Percentiles rank a stretch among this genome's conserved stretches.
Evolutionary conservation across 2,113 vertebrate genomes (phyloP).

Genomic region (Australoheros scitulus): DNA sequence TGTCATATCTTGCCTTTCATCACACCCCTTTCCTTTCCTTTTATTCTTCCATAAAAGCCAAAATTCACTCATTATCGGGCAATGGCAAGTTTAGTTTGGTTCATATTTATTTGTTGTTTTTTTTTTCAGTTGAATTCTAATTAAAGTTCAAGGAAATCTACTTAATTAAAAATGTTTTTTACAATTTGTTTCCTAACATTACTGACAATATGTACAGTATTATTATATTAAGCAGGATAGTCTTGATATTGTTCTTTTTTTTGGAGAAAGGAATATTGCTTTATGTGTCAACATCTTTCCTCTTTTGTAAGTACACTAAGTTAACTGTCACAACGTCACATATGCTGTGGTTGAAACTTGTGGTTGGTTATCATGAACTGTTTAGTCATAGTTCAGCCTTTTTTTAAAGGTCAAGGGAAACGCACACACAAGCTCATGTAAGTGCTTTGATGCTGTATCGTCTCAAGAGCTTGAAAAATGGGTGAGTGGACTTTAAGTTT

Average conservation of each 20-base stretch:
- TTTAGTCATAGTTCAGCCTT: not conserved
- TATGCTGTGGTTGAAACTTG: not conserved
- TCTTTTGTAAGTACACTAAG: not conserved
- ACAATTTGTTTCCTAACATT: too few relatives aligned
- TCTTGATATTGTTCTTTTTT: not conserved
- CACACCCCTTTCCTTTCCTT: not conserved
- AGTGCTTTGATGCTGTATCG: slow-evolving; percentile 21
- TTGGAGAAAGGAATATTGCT: not conserved
- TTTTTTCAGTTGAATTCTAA: too few relatives aligned
- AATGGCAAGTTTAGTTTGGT: not conserved
- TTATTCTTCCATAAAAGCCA: not conserved
- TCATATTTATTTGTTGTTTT: too few relatives aligned
- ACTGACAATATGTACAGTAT: not conserved
- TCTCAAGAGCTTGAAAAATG: too few relatives aligned
- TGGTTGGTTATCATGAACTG: not conserved
- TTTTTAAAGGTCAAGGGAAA: not conserved
- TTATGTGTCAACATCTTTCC: not conserved
- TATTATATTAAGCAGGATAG: not conserved
- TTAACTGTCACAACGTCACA: not conserved
- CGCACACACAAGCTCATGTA: not conserved
- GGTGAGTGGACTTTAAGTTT: too few relatives aligned
- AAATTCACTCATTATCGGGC: not conserved
- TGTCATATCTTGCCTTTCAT: not conserved
- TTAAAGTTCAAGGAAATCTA: not conserved
- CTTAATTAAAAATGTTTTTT: not conserved